Conservation (phyloP, 2,797 vertebrate species). For the Varecia variegata region DNA sequence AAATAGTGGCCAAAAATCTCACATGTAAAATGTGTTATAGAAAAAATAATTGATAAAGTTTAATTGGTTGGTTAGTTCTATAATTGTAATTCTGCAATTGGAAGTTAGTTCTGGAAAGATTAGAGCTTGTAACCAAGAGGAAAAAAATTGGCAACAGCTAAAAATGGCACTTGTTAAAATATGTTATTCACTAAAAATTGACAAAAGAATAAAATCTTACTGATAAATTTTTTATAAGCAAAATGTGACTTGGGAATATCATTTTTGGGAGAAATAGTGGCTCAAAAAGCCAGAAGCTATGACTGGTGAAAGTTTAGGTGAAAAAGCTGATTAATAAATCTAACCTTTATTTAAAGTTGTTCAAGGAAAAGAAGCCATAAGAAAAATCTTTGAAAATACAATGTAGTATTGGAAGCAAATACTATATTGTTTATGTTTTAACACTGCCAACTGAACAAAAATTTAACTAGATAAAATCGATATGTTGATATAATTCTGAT, state of each 20-base stretch:
- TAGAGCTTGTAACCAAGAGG: background rate
- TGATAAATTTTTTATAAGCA: background rate
- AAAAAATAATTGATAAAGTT: background rate
- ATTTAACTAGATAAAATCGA: background rate
- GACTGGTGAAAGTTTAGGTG: background rate
- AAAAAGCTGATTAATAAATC: background rate
- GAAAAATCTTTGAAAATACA: background rate
- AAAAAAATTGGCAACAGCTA: background rate
- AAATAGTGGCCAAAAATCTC: background rate
- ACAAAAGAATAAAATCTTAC: background rate
- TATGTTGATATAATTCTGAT: background rate
- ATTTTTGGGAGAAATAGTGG: background rate
- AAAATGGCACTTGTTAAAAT: background rate
- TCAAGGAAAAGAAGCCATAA: background rate
- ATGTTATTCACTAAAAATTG: background rate
- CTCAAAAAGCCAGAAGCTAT: background rate
- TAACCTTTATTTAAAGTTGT: conserved; percentile 37
- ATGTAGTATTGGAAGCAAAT: background rate
- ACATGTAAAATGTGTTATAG: background rate
- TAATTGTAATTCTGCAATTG: background rate
- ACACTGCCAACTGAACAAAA: background rate
- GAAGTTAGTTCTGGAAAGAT: conserved; percentile 30
- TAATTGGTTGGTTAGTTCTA: background rate
- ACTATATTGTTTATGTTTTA: background rate
- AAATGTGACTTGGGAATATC: background rate